Conservation (phyloP, 2,113 vertebrate species). For the Callithrix jacchus region DNA sequence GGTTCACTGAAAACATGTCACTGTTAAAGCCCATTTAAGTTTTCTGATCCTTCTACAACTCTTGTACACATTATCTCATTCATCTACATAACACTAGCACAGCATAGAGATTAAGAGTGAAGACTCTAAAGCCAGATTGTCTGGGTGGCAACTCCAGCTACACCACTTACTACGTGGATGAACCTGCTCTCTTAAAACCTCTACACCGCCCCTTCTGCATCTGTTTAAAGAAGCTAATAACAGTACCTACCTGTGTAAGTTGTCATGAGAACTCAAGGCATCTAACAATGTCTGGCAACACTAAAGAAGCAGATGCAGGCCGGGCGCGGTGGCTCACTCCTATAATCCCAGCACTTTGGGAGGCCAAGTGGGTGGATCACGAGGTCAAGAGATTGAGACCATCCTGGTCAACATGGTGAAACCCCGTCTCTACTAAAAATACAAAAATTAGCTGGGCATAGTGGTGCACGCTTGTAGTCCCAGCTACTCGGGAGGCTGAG, state of each 20-base stretch:
- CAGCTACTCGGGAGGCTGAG: too few species aligned
- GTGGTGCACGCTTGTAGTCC: too few species aligned
- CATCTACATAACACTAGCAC: neutral
- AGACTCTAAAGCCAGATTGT: neutral
- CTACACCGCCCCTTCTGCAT: neutral
- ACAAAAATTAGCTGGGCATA: too few species aligned
- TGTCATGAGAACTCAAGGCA: neutral
- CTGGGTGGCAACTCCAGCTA: neutral
- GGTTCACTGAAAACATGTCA: neutral
- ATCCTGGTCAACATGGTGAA: too few species aligned
- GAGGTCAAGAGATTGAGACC: too few species aligned
- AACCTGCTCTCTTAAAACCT: neutral
- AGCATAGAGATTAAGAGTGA: neutral
- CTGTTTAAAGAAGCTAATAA: neutral
- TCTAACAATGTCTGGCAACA: neutral
- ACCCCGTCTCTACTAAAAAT: too few species aligned
- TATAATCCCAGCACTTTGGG: too few species aligned
- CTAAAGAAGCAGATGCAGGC: neutral
- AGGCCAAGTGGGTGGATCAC: too few species aligned
- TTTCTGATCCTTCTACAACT: slow-evolving; percentile 20
- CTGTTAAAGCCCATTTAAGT: neutral
- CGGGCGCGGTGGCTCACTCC: too few species aligned
- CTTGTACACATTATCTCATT: neutral
- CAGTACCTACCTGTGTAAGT: neutral
- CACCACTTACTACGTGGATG: neutral